Percentiles rank a stretch among this genome's conserved stretches.
Conservation (phyloP, 2,888 invertebrate species). For the Pammene fasciana region DNA sequence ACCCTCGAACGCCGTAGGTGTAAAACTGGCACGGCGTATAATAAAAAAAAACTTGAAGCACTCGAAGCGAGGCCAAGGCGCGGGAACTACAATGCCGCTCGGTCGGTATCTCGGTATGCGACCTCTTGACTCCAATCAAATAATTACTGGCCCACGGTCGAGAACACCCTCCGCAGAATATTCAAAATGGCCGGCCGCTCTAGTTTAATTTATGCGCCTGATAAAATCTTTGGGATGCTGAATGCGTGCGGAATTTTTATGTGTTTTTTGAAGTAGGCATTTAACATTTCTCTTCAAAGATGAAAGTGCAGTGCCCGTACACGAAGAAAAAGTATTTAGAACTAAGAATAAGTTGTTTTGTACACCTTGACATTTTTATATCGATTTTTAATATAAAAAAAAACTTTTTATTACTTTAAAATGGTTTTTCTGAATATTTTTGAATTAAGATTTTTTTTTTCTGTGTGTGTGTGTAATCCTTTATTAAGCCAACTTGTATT, state of each 20-base stretch:
- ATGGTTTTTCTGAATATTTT: no score
- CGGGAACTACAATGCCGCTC: conserved; percentile 66
- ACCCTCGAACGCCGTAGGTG: conserved; percentile 77
- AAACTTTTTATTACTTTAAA: neutral
- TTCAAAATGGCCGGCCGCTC: conserved; percentile 77
- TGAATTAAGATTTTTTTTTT: neutral
- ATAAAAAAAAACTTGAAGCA: conserved; percentile 67
- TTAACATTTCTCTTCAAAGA: conserved; percentile 5
- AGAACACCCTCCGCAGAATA: conserved; percentile 74
- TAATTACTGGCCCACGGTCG: conserved; percentile 82
- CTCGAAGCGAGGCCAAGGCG: conserved; percentile 60
- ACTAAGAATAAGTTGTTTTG: neutral
- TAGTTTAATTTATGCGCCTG: conserved; percentile 66
- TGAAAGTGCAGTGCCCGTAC: neutral
- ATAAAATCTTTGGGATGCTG: conserved; percentile 60
- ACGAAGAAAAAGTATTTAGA: neutral
- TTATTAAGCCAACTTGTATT: conserved; percentile 33
- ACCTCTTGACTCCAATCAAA: conserved; percentile 83
- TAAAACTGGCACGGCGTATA: conserved; percentile 67
- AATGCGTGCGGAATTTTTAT: conserved; percentile 41
- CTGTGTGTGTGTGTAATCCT: conserved; percentile 21
- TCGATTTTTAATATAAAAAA: neutral
- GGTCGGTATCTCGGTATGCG: conserved; percentile 75
- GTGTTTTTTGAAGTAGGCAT: conserved; percentile 17
- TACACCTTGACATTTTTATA: neutral